phyloP scores from a whole-genome alignment of 2,797 vertebrate genomes.

The Amblyraja radiata region DNA sequence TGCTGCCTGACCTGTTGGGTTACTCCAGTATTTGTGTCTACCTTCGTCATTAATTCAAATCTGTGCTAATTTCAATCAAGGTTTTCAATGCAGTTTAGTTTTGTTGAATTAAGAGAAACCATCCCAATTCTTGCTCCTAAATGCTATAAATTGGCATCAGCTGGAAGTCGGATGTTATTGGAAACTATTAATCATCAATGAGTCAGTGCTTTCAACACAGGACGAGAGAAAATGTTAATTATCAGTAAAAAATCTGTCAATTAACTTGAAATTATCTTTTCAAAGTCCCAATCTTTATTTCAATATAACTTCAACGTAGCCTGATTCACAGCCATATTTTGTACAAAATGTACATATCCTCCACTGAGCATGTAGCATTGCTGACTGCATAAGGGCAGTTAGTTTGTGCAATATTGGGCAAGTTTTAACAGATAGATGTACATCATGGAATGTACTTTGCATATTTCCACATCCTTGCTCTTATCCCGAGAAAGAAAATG shows the following conservation, averaged over 20 bases:
- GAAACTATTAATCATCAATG: background rate
- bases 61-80: no score
- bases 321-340: background rate
- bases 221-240: background rate
- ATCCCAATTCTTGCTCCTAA: no score
- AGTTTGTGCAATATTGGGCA: background rate
- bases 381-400: background rate
- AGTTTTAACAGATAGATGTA: conserved; percentile 14
- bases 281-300: background rate
- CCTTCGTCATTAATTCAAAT: no score
- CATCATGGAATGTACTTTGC: background rate
- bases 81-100: no score
- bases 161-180: background rate
- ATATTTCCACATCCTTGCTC: background rate
- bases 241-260: background rate
- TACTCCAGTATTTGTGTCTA: no score
- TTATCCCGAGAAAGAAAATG: background rate
- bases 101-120: no score
- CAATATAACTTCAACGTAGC: background rate
- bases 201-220: background rate
- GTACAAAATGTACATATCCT: background rate
- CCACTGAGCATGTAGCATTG: background rate
- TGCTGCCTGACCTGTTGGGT: no score
- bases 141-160: background rate
- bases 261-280: background rate